Percentiles rank a stretch among this genome's conserved stretches.
phyloP scores from a whole-genome alignment of 2,797 vertebrate genomes.

The Spea hammondii region DNA sequence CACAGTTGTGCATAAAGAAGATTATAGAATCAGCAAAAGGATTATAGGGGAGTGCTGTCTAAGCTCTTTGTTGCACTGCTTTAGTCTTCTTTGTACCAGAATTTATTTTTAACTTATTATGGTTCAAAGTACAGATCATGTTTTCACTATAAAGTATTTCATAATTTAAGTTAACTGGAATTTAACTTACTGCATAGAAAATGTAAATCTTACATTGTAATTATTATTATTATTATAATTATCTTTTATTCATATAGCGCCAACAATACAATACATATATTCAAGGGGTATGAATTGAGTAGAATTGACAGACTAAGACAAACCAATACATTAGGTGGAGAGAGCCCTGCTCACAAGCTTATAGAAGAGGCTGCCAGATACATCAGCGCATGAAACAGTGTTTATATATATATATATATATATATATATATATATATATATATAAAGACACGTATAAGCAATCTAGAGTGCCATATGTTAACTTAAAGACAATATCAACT shows the following conservation, averaged over 20 bases:
- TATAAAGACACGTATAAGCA: background rate
- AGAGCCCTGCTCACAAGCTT: too few relatives aligned
- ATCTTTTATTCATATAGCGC: too few relatives aligned
- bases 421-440: background rate
- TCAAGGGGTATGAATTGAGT: too few relatives aligned
- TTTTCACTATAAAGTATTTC: background rate
- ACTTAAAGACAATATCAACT: too few relatives aligned
- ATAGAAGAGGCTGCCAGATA: too few relatives aligned
- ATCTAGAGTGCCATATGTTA: too few relatives aligned
- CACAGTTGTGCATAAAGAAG: constrained; percentile 5
- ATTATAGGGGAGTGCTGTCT: background rate
- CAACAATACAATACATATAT: too few relatives aligned
- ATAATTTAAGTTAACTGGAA: background rate
- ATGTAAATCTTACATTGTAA: too few relatives aligned
- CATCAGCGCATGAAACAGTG: background rate
- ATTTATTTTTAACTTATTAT: background rate
- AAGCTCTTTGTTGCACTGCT: constrained; percentile 6
- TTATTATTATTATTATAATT: too few relatives aligned
- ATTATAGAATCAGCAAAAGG: constrained; percentile 12
- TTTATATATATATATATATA: background rate
- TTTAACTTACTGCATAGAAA: background rate
- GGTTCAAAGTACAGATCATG: background rate
- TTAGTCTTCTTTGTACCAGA: background rate
- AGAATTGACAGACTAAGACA: too few relatives aligned
- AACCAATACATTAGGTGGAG: too few relatives aligned